Percentiles rank a stretch among this genome's conserved stretches.
These are phyloP conservation scores for Parelbella ahira DNA, from an alignment of 2,888 invertebrate species.

Conservation along the genomic window DNA sequence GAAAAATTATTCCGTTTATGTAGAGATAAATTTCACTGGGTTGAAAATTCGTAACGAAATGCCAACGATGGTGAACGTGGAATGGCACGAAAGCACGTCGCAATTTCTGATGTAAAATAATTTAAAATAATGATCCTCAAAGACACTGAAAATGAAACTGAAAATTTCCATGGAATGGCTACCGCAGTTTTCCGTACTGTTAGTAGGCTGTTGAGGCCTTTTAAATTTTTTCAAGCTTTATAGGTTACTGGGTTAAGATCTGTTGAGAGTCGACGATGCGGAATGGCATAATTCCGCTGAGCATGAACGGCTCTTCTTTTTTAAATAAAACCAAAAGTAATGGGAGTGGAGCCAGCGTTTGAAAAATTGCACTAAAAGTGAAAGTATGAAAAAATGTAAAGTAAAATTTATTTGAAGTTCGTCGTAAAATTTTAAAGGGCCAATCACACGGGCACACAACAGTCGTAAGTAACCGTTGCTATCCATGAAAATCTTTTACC, in stretches of 20 bases:
- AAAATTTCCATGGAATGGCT: slow-evolving; percentile 19
- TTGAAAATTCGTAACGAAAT: too few relatives aligned
- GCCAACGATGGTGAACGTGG: too few relatives aligned
- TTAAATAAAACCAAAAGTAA: slow-evolving; percentile 23
- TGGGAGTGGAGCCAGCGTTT: slow-evolving; percentile 16
- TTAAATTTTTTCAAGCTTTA: slow-evolving; percentile 25
- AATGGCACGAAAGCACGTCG: slow-evolving; percentile 14
- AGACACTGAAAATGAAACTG: slow-evolving; percentile 21
- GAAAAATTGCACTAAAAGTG: slow-evolving; percentile 19
- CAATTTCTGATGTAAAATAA: slow-evolving; percentile 19
- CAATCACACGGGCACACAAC: too few relatives aligned
- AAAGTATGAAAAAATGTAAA: slow-evolving; percentile 12
- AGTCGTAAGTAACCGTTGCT: too few relatives aligned
- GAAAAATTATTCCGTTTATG: too few relatives aligned
- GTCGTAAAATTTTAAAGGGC: too few relatives aligned
- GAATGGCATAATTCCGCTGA: slow-evolving; percentile 25
- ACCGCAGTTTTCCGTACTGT: slow-evolving; percentile 22
- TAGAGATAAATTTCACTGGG: too few relatives aligned
- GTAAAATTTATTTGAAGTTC: neutral
- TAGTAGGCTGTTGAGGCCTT: slow-evolving; percentile 24
- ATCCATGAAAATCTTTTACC: too few relatives aligned
- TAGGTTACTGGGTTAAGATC: slow-evolving; percentile 26
- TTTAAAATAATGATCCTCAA: slow-evolving; percentile 24
- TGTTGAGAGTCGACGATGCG: slow-evolving; percentile 22
- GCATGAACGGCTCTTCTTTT: slow-evolving; percentile 23